Evolutionary conservation across 2,888 invertebrate species (phyloP).

Genomic region (Lymantria dispar): DNA sequence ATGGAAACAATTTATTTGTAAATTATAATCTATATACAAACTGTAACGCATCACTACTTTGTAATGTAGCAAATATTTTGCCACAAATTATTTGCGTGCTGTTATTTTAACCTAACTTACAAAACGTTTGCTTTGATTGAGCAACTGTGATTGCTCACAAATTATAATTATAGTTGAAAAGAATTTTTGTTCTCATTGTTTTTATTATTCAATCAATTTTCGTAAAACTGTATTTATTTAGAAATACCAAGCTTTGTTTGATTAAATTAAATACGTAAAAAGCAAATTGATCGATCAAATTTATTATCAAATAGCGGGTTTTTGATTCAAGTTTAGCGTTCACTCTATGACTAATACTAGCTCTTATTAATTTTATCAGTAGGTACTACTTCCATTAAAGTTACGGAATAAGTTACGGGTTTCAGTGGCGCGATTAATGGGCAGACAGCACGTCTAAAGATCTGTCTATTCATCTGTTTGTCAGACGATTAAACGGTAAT

Average conservation of each 20-base stretch:
- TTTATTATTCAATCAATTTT: constrained; percentile 8
- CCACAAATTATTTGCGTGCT: not conserved
- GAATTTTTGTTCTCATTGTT: constrained; percentile 5
- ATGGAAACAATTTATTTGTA: not conserved
- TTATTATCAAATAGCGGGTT: too few species aligned
- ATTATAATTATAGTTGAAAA: constrained; percentile 7
- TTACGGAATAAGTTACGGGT: too few species aligned
- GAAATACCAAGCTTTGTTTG: not conserved
- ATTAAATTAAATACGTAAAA: not conserved
- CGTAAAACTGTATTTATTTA: constrained; percentile 4
- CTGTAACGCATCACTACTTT: too few species aligned
- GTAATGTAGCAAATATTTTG: constrained; percentile 1
- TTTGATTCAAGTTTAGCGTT: too few species aligned
- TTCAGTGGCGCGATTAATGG: too few species aligned
- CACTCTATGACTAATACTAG: too few species aligned
- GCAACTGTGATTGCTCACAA: constrained; percentile 7
- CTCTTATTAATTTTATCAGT: too few species aligned
- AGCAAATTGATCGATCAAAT: not conserved
- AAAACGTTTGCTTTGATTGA: constrained; percentile 1
- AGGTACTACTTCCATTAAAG: too few species aligned
- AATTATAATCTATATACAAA: not conserved
- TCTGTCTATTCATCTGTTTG: too few species aligned
- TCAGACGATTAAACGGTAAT: too few species aligned
- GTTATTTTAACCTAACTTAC: not conserved
- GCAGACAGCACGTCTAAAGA: too few species aligned